These are phyloP conservation scores for Cabera pusaria DNA, from an alignment of 2,888 invertebrate genomes.

Conservation along the genomic window DNA sequence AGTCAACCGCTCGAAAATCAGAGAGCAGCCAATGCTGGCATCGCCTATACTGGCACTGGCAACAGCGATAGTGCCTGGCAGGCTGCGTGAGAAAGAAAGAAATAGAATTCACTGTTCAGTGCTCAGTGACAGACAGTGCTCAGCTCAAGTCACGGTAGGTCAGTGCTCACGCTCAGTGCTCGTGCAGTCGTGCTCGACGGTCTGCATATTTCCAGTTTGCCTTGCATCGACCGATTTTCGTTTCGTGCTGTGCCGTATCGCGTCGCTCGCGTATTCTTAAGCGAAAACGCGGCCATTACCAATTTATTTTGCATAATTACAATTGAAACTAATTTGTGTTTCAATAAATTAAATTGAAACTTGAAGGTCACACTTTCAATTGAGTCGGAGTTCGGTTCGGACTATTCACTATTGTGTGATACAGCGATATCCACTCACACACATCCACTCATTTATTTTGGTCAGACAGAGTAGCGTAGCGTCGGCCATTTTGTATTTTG, in stretches of 20 bases:
- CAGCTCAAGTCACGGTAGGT: no score
- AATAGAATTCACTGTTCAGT: slow-evolving; percentile 52
- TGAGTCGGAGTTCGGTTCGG: no score
- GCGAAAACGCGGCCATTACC: slow-evolving; percentile 7
- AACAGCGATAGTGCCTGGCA: slow-evolving; percentile 52
- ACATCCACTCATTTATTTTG: slow-evolving; percentile 50
- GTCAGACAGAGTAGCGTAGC: slow-evolving; percentile 38
- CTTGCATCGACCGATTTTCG: slow-evolving; percentile 30
- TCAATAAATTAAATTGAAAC: slow-evolving; percentile 13
- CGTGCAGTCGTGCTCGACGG: slow-evolving; percentile 35
- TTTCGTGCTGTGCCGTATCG: slow-evolving; percentile 9
- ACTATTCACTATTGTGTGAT: no score
- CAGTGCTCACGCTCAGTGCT: no score
- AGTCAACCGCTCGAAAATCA: slow-evolving; percentile 58
- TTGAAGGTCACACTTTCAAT: slow-evolving; percentile 18
- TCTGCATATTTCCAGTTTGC: slow-evolving; percentile 26
- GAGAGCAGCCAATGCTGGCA: slow-evolving; percentile 70
- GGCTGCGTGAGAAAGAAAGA: slow-evolving; percentile 56
- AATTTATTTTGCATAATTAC: slow-evolving; percentile 14
- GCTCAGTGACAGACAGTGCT: no score
- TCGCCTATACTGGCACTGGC: slow-evolving; percentile 60
- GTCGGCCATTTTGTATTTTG: slow-evolving; percentile 77
- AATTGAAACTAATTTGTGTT: slow-evolving; percentile 10
- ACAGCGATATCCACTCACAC: slow-evolving; percentile 36
- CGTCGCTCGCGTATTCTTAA: no score